Base-by-base conservation (phyloP, 2,888 invertebrate genomes). In the Nemoura dubitans region DNA sequence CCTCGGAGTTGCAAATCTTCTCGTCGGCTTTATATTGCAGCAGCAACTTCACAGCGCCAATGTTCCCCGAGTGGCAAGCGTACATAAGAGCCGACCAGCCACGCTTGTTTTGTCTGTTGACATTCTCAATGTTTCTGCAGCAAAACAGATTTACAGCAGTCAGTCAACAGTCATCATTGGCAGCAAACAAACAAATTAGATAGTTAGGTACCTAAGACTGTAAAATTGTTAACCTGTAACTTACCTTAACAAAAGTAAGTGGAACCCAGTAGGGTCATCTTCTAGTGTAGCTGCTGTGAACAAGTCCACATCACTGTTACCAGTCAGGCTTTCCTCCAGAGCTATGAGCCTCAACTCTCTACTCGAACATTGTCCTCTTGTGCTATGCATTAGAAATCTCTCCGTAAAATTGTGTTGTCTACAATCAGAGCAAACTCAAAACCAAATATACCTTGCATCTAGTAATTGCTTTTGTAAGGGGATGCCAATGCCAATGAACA, bases 71-170 rank as follows among this genome's bases (percentile, higher is more conserved):
- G 5, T 29, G 81, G 81, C 81, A 81, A 6, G 81, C 81, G 16
- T 81, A 81, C 81, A 81, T 81, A 0, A 81, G 30, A 3, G 81
- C 1, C 0, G 81, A 29, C 81, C 81, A 81, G 30, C 81, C 81
- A 30, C 81, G 2, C 30, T 28, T n/a, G 28, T 81, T 81, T 30
- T 29, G 28, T 30, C 28, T 30, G 27, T 81, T 81, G 26, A 59
- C 21, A 59, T 59, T 21, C 59, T 59, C 16, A 21, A 59, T 59
- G 59, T 59, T 59, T 59, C 59, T 59, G 59, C 14, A 59, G 14
- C 3, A 59, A 21, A 59, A 59, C 2, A 21, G 21, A 21, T 21
- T 59, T 36, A 36, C 5, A 6, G n/a, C n/a, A n/a, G 36, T 10
- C 36, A 36, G 36, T 36, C 10, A 6, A 36, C 36, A 36, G 36